Base-by-base conservation (phyloP, 2,888 invertebrate species). In the Tenthredo livida region DNA sequence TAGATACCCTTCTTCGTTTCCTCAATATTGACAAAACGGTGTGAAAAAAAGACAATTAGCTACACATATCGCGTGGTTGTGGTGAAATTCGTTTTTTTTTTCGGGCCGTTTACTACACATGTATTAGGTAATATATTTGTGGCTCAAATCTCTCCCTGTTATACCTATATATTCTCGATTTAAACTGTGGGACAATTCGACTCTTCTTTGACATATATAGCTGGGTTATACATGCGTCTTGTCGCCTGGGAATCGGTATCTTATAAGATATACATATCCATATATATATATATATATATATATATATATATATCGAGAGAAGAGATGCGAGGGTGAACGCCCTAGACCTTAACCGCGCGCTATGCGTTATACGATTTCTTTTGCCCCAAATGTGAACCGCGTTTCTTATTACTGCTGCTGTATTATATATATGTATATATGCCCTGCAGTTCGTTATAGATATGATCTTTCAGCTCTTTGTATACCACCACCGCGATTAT, bases 131-230 rank as follows among this genome's bases (percentile, higher is more conserved):
- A 37, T 37, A n/a, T 58, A 58, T 21, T 58, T 21, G 58, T 7
- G 61, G 21, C 61, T 61, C 25, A 7, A 54, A 61, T 61, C 61
- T 25, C 61, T 61, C 61, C 61, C 3, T 7, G 21, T 61, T n/a
- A 33, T 33, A 33, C 4, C 0, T 37, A 37, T 37, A 25, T 61
- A 61, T 61, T 12, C 25, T 25, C 25, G 40, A 37, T 54, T 73
- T 29, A 15, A 37, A 78, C 77, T 80, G 85, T 85, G 85, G 54
- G 85, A 85, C 85, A 25, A 75, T 84, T 73, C 17, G 33, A 70
- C 83, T 67, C 67, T 83, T 83, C 83, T 83, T 83, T 83, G 47
- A 83, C 83, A n/a, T 47, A 75, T 50, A 33, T 70, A 17, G 33
- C 17, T 40, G 61, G 33, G 65, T 65, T 33, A 43, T 43, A 43